A percentile compares a stretch with the other conserved stretches of the same genome.
These are phyloP conservation scores for Drosophila ananassae DNA, from an alignment of 1,140 invertebrate genomes.

Conservation along the genomic window DNA sequence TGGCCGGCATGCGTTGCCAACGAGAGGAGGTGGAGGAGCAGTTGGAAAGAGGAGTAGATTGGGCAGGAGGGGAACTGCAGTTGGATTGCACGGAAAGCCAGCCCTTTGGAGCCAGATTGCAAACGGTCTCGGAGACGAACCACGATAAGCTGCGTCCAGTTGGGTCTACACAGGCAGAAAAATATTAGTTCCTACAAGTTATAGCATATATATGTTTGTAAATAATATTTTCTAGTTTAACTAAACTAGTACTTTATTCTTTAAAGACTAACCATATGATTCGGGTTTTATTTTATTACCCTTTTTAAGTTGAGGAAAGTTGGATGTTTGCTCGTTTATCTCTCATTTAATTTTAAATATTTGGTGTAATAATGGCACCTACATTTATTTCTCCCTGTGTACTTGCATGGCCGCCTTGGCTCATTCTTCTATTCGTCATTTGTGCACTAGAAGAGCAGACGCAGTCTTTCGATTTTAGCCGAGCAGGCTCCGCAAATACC, in stretches of 20 bases:
- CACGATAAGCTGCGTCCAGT: neutral
- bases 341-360: neutral
- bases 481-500: conserved; percentile 50
- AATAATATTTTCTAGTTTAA: too few relatives aligned
- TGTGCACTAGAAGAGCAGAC: conserved; percentile 55
- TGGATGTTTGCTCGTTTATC: neutral
- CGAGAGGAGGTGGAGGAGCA: neutral
- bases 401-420: conserved; percentile 25
- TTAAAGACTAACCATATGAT: too few relatives aligned
- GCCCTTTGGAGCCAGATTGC: conserved; percentile 25
- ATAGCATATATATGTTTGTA: too few relatives aligned
- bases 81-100: conserved; percentile 22
- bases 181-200: neutral
- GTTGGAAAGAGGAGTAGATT: neutral
- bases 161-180: conserved; percentile 19
- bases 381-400: neutral
- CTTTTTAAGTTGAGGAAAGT: too few relatives aligned
- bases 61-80: conserved; percentile 24
- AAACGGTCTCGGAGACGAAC: conserved; percentile 9
- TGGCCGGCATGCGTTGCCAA: conserved; percentile 29
- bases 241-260: too few relatives aligned
- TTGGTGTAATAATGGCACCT: neutral
- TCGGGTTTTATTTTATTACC: too few relatives aligned
- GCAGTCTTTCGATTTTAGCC: conserved; percentile 55
- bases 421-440: conserved; percentile 77